Evolutionary conservation across 2,888 invertebrate species (phyloP).

Genomic region (Lamproptera curius): DNA sequence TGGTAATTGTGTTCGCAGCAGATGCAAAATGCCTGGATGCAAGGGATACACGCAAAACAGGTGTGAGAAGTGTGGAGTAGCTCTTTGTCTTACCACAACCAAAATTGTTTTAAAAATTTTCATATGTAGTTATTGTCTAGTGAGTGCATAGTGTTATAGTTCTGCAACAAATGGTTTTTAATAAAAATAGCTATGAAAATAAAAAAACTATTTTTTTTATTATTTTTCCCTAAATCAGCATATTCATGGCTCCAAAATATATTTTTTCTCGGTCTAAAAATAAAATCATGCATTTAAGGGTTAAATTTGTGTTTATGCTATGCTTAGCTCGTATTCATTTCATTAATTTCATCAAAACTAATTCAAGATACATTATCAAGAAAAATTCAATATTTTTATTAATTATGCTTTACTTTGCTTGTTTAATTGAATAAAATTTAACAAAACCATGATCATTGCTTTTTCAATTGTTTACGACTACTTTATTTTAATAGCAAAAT

Average conservation of each 20-base stretch:
- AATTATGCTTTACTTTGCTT: no score
- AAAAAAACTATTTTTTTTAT: slow-evolving; percentile 26
- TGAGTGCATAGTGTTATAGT: slow-evolving; percentile 31
- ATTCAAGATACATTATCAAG: no score
- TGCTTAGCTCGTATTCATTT: no score
- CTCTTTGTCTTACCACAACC: slow-evolving; percentile 32
- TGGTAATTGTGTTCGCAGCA: slow-evolving; percentile 31
- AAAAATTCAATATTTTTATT: no score
- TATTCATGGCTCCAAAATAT: slow-evolving; percentile 33
- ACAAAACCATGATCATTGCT: no score
- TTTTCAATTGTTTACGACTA: no score
- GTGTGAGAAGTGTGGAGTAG: slow-evolving; percentile 40
- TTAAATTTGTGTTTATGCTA: no score
- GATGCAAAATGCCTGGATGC: slow-evolving; percentile 37
- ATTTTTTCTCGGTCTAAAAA: slow-evolving; percentile 32
- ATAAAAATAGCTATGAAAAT: slow-evolving; percentile 28
- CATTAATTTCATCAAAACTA: no score
- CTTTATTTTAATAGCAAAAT: no score
- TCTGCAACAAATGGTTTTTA: slow-evolving; percentile 31
- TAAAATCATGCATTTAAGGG: slow-evolving; percentile 30
- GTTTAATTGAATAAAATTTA: no score
- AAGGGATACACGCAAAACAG: slow-evolving; percentile 35
- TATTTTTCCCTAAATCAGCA: slow-evolving; percentile 26
- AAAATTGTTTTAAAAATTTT: slow-evolving; percentile 35
- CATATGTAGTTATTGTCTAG: slow-evolving; percentile 31